phyloP scores from a whole-genome alignment of 2,888 invertebrate species.

The Lymantria dispar region DNA sequence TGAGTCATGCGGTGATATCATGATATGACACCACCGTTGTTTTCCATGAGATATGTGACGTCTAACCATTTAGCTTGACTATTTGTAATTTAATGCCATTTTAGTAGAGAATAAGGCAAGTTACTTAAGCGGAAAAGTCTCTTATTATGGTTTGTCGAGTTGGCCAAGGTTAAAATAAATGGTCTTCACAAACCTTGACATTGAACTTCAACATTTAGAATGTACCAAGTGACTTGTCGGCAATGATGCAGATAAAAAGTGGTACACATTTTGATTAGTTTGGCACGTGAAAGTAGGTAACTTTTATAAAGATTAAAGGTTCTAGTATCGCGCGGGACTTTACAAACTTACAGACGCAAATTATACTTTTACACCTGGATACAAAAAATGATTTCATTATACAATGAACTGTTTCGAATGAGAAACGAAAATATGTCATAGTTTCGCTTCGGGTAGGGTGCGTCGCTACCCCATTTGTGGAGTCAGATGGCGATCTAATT shows the following conservation, averaged over 20 bases:
- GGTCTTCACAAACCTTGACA: slow-evolving; percentile 42
- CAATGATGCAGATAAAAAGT: too few species aligned
- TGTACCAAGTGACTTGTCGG: slow-evolving; percentile 2
- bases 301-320: too few species aligned
- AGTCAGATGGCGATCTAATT: not conserved
- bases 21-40: slow-evolving; percentile 54
- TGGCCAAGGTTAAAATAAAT: slow-evolving; percentile 40
- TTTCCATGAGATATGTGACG: slow-evolving; percentile 42
- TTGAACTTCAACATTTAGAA: slow-evolving; percentile 37
- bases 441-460: too few species aligned
- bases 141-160: slow-evolving; percentile 36
- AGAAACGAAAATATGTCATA: too few species aligned
- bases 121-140: slow-evolving; percentile 38
- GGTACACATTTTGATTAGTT: too few species aligned
- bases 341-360: too few species aligned
- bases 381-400: too few species aligned
- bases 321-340: too few species aligned
- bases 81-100: slow-evolving; percentile 29
- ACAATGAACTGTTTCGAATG: too few species aligned
- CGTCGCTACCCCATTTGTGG: too few species aligned
- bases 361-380: too few species aligned
- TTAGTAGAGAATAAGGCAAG: slow-evolving; percentile 32
- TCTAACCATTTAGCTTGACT: slow-evolving; percentile 19
- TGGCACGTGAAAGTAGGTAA: too few species aligned
- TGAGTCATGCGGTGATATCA: slow-evolving; percentile 73